Evolutionary conservation across 2,797 vertebrate genomes (phyloP), one percentile per base, ranked within the genome.

Genomic region (Poecile montanus): DNA sequence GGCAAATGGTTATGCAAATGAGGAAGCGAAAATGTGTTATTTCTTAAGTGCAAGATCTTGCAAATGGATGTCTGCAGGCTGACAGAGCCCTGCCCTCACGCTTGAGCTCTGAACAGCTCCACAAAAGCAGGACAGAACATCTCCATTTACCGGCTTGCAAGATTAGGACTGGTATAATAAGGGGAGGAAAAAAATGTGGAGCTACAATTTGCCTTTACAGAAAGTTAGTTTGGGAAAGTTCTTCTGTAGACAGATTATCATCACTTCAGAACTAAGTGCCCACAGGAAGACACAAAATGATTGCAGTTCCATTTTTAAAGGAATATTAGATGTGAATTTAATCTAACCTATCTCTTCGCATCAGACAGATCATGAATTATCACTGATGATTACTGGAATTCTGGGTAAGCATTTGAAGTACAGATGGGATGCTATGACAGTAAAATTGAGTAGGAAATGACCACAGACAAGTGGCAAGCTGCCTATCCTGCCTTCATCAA

Each of bases 361-460:
- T 91, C 88, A 90, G 79, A 40, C 23, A 66, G 82, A 60, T 84
- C 79, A 53, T 94, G 58, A 58, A 30, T 93, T 97, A 91, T 75
- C 68, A 77, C 51, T 84, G 62, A 65, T 72, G 61, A 63, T 85
- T 89, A 80, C 42, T 89, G 68, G 58, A 81, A 72, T 92, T 91
- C 75, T 94, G 32, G 11, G 7, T 80, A 85, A 85, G 65, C 26
- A 45, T 85, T 83, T 51, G 13, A 77, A 89, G 88, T 93, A 85
- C 44, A 85, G 79, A 68, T 67, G 54, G 58, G n/a, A 68, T 77
- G 30, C 51, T 91, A 11, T 83, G 78, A 87, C 85, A 91, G 34
- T 91, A 77, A 91, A 93, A 92, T 62, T 65, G 61, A 77, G 42
- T 58, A 91, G 75, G 56, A 94, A 94, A 88, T 75, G n/a, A 72